Conservation (phyloP, 2,113 vertebrate species). For the Stercorarius parasiticus region DNA sequence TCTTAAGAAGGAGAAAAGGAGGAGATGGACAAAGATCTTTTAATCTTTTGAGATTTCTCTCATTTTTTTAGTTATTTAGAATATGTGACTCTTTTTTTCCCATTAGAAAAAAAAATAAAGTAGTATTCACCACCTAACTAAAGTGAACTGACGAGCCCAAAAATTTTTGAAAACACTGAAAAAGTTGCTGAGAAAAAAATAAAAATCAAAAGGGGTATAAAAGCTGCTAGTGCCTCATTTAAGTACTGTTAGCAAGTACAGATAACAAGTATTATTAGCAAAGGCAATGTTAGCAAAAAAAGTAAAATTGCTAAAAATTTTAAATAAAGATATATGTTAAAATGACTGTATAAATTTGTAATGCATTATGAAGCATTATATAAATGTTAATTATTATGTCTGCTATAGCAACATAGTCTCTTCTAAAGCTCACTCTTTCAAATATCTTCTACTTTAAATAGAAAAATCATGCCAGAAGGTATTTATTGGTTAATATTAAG, state of each 20-base stretch:
- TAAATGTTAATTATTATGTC: conserved; percentile 11
- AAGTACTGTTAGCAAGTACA: neutral
- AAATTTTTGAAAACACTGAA: neutral
- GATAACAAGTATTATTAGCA: neutral
- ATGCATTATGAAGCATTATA: neutral
- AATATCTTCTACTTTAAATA: neutral
- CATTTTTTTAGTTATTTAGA: neutral
- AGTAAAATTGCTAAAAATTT: neutral
- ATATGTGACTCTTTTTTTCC: neutral
- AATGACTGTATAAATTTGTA: neutral
- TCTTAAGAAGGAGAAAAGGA: neutral
- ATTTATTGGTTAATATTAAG: conserved; percentile 35
- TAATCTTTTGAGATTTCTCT: neutral
- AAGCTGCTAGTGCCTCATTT: neutral
- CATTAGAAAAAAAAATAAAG: neutral
- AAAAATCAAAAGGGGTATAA: neutral
- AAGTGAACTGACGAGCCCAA: neutral
- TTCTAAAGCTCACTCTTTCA: conserved; percentile 14
- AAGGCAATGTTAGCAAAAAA: neutral
- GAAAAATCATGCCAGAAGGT: conserved; percentile 16
- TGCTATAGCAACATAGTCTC: neutral
- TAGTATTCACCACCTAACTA: neutral
- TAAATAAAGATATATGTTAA: neutral
- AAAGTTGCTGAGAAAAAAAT: neutral
- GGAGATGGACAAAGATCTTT: neutral